A percentile compares a stretch with the other conserved stretches of the same genome.
Evolutionary conservation across 2,797 vertebrate genomes (phyloP).

Genomic region (Picus viridis): DNA sequence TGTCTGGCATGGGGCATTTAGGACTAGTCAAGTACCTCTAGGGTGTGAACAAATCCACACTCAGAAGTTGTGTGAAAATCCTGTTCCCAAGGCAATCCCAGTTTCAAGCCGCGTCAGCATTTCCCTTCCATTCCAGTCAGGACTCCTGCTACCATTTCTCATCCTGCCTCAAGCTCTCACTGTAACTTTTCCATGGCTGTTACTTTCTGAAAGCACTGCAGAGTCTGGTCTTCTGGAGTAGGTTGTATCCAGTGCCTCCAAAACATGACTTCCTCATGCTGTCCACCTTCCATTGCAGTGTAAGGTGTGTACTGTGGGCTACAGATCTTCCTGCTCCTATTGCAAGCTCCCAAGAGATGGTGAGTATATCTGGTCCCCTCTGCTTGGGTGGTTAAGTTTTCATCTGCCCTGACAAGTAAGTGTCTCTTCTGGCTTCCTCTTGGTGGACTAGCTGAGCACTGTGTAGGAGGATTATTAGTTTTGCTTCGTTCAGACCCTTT

Average conservation of each 20-base stretch:
- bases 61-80: neutral
- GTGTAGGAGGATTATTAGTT: neutral
- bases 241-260: neutral
- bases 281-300: conserved; percentile 75
- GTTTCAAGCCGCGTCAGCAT: neutral
- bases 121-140: neutral
- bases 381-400: neutral
- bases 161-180: neutral
- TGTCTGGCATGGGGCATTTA: neutral
- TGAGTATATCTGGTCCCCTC: conserved; percentile 58
- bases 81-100: neutral
- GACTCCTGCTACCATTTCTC: neutral
- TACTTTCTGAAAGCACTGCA: neutral
- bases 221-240: neutral
- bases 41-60: neutral
- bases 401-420: neutral
- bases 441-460: neutral
- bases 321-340: conserved; percentile 81
- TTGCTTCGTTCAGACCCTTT: neutral
- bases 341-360: conserved; percentile 82
- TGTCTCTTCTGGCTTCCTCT: neutral
- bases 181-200: neutral
- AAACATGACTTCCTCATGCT: conserved; percentile 7
- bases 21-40: neutral
- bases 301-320: conserved; percentile 76